phyloP scores from a whole-genome alignment of 2,113 vertebrate genomes.

The Hiodon alosoides region DNA sequence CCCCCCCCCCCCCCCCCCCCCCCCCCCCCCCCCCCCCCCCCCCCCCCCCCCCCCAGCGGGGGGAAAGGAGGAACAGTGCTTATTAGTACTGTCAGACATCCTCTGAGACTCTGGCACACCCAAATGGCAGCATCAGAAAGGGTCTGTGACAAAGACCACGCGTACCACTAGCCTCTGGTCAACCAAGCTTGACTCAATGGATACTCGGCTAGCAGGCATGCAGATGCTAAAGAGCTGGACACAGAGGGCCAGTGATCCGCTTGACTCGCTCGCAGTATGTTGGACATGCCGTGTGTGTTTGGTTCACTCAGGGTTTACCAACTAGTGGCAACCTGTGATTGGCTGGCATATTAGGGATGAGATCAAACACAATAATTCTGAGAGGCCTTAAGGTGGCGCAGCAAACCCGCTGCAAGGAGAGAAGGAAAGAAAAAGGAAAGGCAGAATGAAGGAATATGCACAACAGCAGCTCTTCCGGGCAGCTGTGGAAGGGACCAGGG shows the following conservation, averaged over 20 bases:
- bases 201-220: not conserved
- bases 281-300: constrained; percentile 4
- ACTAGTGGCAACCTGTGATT: not conserved
- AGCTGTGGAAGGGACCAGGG: too few species aligned
- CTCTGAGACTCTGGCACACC: not conserved
- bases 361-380: constrained; percentile 10
- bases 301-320: constrained; percentile 8
- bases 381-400: constrained; percentile 7
- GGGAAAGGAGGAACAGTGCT: not conserved
- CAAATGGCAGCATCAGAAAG: not conserved
- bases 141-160: not conserved
- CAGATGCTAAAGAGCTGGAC: not conserved
- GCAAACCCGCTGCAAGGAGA: not conserved
- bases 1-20: too few species aligned
- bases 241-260: not conserved
- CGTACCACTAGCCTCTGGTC: too few species aligned
- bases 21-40: not conserved
- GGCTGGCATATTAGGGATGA: not conserved
- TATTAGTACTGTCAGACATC: constrained; percentile 12
- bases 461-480: not conserved
- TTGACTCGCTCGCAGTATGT: not conserved
- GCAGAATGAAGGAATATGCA: constrained; percentile 3
- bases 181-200: too few species aligned
- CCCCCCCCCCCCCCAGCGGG: too few species aligned
- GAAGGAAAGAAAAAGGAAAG: constrained; percentile 1